Conservation (phyloP, 2,113 vertebrate species). For the Galbula dea region DNA sequence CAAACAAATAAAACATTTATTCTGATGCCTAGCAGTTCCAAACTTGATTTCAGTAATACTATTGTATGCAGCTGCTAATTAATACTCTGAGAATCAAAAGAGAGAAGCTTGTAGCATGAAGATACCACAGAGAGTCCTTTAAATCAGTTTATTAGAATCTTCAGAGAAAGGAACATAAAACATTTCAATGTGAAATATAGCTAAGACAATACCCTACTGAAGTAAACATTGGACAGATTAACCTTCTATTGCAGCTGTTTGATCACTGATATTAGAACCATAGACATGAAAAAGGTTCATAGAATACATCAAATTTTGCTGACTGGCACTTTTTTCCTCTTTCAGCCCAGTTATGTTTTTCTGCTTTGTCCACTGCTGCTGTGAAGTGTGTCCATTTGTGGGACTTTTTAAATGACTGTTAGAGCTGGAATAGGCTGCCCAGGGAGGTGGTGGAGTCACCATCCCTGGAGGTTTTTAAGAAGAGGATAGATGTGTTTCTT, state of each 20-base stretch:
- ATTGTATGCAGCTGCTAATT: neutral
- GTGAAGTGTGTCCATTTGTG: neutral
- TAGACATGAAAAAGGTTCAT: neutral
- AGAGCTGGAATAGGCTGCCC: too few relatives aligned
- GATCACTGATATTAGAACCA: neutral
- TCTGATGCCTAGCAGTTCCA: neutral
- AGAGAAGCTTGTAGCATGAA: neutral
- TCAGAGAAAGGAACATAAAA: neutral
- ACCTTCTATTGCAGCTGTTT: neutral
- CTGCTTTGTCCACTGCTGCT: neutral
- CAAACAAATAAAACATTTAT: neutral
- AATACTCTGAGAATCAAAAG: neutral
- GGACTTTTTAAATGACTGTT: neutral
- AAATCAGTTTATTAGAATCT: neutral
- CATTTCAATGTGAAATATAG: neutral
- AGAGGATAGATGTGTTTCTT: too few relatives aligned
- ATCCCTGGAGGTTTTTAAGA: too few relatives aligned
- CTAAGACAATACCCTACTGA: neutral
- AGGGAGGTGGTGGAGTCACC: too few relatives aligned
- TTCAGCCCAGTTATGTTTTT: neutral
- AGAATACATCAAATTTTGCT: neutral
- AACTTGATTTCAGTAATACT: neutral
- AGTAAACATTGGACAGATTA: neutral
- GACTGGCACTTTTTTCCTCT: neutral
- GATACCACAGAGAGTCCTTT: neutral